These are phyloP conservation scores for Ptyas mucosa DNA, from an alignment of 2,113 vertebrate species.

Conservation along the genomic window DNA sequence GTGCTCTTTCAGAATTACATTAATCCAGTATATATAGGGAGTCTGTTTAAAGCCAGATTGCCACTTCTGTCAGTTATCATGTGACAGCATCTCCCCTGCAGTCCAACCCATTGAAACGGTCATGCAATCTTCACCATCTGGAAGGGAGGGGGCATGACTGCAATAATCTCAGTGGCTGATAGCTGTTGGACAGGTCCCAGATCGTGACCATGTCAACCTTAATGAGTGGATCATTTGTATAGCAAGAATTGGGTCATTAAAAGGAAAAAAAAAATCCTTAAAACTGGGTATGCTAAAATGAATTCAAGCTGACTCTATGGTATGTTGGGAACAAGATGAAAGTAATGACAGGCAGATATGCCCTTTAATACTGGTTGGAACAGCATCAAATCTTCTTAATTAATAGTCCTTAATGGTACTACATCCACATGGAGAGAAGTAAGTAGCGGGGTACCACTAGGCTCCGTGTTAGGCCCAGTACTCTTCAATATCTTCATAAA, in stretches of 20 bases:
- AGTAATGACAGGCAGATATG: neutral
- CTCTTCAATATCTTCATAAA: too few species aligned
- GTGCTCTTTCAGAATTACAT: neutral
- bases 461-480: too few species aligned
- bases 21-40: neutral
- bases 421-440: too few species aligned
- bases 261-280: neutral
- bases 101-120: neutral
- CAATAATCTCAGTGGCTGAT: neutral
- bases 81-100: neutral
- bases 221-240: neutral
- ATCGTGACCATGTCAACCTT: neutral
- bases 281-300: neutral
- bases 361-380: neutral
- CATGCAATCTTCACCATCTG: neutral
- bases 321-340: neutral
- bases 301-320: neutral
- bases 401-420: too few species aligned
- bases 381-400: neutral
- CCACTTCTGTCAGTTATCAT: neutral
- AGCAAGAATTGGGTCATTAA: neutral
- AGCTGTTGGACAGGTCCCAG: neutral
- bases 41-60: neutral
- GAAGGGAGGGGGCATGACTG: neutral
- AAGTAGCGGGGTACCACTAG: too few species aligned